These are phyloP conservation scores for Hemibagrus guttatus DNA, from an alignment of 2,797 vertebrate species.

Conservation along the genomic window DNA sequence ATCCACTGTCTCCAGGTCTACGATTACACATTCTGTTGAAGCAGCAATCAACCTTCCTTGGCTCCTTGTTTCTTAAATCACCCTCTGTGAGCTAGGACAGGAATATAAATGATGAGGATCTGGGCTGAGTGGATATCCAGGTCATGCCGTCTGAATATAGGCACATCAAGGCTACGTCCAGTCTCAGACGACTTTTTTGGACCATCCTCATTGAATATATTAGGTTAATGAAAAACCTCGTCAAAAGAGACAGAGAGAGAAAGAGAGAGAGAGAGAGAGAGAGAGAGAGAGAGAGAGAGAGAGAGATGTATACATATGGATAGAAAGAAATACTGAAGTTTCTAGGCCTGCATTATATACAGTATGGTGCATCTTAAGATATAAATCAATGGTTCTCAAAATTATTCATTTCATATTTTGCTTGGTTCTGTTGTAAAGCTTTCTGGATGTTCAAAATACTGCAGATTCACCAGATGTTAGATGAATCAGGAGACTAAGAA, in stretches of 20 bases:
- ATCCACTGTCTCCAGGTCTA: not conserved
- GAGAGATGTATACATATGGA: not conserved
- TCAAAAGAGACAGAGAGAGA: constrained; percentile 24
- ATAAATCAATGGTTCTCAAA: no score
- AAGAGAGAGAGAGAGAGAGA: not conserved
- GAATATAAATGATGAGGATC: constrained; percentile 50
- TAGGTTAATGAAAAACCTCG: constrained; percentile 73
- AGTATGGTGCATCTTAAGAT: not conserved
- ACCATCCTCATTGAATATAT: constrained; percentile 67
- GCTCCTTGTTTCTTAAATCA: constrained; percentile 32
- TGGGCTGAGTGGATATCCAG: constrained; percentile 64
- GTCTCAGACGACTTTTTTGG: constrained; percentile 51
- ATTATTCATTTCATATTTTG: no score
- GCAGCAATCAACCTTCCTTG: constrained; percentile 21
- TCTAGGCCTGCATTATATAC: not conserved
- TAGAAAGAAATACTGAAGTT: not conserved
- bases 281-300: constrained; percentile 2
- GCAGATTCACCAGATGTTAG: no score
- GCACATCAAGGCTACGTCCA: constrained; percentile 56
- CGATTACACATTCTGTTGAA: constrained; percentile 16
- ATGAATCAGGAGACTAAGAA: no score
- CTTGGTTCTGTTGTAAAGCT: no score
- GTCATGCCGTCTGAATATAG: constrained; percentile 63
- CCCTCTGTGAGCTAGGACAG: constrained; percentile 21
- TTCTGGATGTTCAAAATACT: no score